phyloP scores from a whole-genome alignment of 2,888 invertebrate species.

The Germaria angustata region DNA sequence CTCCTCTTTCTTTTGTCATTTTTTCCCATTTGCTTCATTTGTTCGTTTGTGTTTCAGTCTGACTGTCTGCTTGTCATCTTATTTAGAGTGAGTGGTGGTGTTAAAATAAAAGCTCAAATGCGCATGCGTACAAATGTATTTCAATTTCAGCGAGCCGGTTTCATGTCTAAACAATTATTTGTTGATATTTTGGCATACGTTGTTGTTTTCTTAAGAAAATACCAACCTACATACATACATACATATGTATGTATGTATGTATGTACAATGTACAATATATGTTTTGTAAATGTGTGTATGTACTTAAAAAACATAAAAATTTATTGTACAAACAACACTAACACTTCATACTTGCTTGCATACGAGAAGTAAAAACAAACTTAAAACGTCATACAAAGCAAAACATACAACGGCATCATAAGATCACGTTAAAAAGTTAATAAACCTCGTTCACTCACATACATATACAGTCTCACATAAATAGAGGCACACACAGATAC shows the following conservation, averaged over 20 bases:
- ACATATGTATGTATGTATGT: not conserved
- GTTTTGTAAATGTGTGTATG: not conserved
- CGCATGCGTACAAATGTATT: slow-evolving; percentile 51
- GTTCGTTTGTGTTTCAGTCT: slow-evolving; percentile 1
- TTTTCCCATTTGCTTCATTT: not conserved
- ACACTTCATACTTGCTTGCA: not conserved
- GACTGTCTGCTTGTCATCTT: not conserved
- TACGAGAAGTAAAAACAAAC: slow-evolving; percentile 24
- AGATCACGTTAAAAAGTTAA: slow-evolving; percentile 24
- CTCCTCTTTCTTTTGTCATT: slow-evolving; percentile 14
- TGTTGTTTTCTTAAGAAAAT: slow-evolving; percentile 30
- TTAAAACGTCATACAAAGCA: slow-evolving; percentile 41
- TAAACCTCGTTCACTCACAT: slow-evolving; percentile 29
- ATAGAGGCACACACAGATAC: not conserved
- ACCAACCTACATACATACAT: not conserved
- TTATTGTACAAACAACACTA: slow-evolving; percentile 35
- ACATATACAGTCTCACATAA: not conserved
- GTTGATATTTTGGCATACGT: slow-evolving; percentile 63
- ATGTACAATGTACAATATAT: too few species aligned
- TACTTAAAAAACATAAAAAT: slow-evolving; percentile 9
- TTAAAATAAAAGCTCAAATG: slow-evolving; percentile 59
- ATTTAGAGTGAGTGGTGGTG: slow-evolving; percentile 23
- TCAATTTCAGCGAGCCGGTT: slow-evolving; percentile 52
- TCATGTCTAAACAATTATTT: slow-evolving; percentile 58
- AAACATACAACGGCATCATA: slow-evolving; percentile 6